Base-by-base conservation (phyloP, 2,888 invertebrate genomes). In the Anarsia innoxiella region DNA sequence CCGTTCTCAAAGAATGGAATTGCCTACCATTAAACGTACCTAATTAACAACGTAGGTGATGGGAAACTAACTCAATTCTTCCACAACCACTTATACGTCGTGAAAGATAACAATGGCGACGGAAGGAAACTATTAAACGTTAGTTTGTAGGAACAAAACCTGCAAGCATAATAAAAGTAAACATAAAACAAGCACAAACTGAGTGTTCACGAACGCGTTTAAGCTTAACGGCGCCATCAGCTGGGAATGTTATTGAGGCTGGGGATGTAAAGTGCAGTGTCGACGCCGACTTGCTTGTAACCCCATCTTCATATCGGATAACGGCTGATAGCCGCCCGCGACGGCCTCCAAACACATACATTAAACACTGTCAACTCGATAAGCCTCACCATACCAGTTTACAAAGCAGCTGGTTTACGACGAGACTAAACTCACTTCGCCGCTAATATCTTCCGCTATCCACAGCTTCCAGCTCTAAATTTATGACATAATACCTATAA, bases 221-320 rank as follows among this genome's bases (percentile, higher is more conserved):
- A 56, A 61, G 56, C 59, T 60, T 64, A 66, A 69, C 59, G 66
- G 61, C 49, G 61, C 62, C 56, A 66, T 70, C 59, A 57, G 55
- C 52, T 58, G 52, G 49, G 59, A 68, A 55, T 67, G 66, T 65
- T 71, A 68, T 67, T 65, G 53, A 51, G 51, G 55, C 11, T n/a
- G 11, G 16, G 11, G 31, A 57, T 53, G 53, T 54, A 56, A 51
- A 59, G 54, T 62, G 63, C 58, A 59, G 39, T 39, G 48, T 46
- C 36, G 42, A 48, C 40, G 49, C 40, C 38, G 39, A 41, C 41
- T 46, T 45, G 42, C 48, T 37, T 29, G 27, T 44, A 48, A 45
- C 39, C 48, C 44, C 45, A 23, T 27, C 28, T 28, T 28, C 28
- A 28, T 28, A 12, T 12, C 12, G 28, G 26, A 9, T 3, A 2